Conservation (phyloP, 2,113 vertebrate species). For the Paracanthobrama guichenoti region DNA sequence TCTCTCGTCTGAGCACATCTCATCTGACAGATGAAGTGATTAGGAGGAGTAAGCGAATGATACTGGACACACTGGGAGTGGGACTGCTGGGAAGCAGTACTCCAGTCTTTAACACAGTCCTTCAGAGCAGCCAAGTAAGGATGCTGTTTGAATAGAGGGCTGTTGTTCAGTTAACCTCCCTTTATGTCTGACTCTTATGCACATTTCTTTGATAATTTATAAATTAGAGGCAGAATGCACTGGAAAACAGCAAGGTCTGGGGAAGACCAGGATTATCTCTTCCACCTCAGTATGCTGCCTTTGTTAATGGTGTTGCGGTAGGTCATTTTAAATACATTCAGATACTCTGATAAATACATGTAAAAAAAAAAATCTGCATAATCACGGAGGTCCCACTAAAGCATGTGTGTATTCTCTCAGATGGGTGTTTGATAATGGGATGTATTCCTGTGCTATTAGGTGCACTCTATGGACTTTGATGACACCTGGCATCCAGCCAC, state of each 20-base stretch:
- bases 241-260: slow-evolving; percentile 83
- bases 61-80: slow-evolving; percentile 90
- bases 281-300: slow-evolving; percentile 84
- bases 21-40: slow-evolving; percentile 85
- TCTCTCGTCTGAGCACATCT: slow-evolving; percentile 75
- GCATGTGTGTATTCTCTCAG: not conserved
- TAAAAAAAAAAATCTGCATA: not conserved
- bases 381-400: too few species aligned
- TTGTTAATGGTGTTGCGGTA: slow-evolving; percentile 92
- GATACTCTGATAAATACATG: not conserved
- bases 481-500: slow-evolving; percentile 97
- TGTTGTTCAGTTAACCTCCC: too few species aligned
- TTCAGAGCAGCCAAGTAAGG: slow-evolving; percentile 84
- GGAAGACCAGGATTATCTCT: slow-evolving; percentile 75
- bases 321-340: slow-evolving; percentile 58
- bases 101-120: slow-evolving; percentile 81
- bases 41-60: slow-evolving; percentile 89
- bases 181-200: not conserved
- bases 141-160: not conserved
- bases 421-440: slow-evolving; percentile 2
- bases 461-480: slow-evolving; percentile 96
- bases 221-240: slow-evolving; percentile 76
- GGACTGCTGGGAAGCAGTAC: slow-evolving; percentile 85
- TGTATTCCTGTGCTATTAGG: slow-evolving; percentile 67
- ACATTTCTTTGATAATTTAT: slow-evolving; percentile 6